Conservation (phyloP, 2,113 vertebrate genomes). For the Saccopteryx bilineata region DNA sequence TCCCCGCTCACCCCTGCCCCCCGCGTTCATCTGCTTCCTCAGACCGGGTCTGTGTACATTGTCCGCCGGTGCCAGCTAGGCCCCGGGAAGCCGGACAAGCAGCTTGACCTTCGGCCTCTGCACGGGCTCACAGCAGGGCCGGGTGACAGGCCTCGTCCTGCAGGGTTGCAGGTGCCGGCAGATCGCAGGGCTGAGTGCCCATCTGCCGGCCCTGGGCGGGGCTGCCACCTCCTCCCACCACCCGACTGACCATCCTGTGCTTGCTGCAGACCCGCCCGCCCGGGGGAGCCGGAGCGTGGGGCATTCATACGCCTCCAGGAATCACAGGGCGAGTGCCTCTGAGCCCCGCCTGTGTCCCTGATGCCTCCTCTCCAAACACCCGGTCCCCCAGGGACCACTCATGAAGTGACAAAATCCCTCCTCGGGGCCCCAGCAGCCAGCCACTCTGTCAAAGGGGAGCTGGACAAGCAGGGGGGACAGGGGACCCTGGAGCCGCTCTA, state of each 20-base stretch:
- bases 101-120: background rate
- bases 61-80: too few relatives aligned
- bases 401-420: accelerated
- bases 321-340: background rate
- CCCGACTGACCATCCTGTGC: background rate
- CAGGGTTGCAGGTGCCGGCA: too few relatives aligned
- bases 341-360: background rate
- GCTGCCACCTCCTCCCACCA: background rate
- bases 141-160: background rate
- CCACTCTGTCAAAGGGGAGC: background rate
- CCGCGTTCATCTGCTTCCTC: background rate
- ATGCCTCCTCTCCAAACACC: background rate
- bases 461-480: accelerated
- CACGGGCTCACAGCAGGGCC: background rate
- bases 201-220: background rate
- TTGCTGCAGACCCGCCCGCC: background rate
- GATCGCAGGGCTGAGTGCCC: accelerated
- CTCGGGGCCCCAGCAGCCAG: accelerated
- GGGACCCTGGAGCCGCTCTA: background rate
- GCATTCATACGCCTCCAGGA: accelerated
- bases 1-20: background rate
- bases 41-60: background rate
- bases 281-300: background rate
- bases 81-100: background rate
- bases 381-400: accelerated